Conservation (phyloP, 2,888 invertebrate species). For the Idaea straminata region DNA sequence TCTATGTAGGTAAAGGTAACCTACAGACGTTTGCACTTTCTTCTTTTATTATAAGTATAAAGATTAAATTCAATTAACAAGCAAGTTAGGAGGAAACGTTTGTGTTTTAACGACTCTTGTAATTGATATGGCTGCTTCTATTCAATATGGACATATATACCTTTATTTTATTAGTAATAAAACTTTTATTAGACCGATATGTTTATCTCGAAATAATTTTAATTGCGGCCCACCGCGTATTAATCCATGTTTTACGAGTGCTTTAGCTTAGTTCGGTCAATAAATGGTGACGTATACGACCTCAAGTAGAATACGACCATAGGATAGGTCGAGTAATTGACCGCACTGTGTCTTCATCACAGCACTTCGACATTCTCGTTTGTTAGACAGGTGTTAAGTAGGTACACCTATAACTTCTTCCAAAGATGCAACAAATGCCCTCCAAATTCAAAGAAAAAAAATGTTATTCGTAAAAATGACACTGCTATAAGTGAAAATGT, state of each 20-base stretch:
- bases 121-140: slow-evolving; percentile 31
- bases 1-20: no score
- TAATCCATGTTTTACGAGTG: slow-evolving; percentile 55
- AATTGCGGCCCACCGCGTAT: slow-evolving; percentile 68
- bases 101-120: slow-evolving; percentile 17
- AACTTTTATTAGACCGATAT: slow-evolving; percentile 38
- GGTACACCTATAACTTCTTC: not conserved
- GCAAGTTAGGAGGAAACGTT: not conserved
- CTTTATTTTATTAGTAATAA: slow-evolving; percentile 29
- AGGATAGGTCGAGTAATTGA: not conserved
- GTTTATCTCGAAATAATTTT: slow-evolving; percentile 63
- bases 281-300: slow-evolving; percentile 27
- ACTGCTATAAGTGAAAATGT: no score
- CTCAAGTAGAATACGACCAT: slow-evolving; percentile 10
- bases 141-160: slow-evolving; percentile 19
- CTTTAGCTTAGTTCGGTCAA: slow-evolving; percentile 44
- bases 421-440: no score
- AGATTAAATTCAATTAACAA: slow-evolving; percentile 6
- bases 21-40: not conserved
- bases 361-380: not conserved
- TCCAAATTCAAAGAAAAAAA: no score
- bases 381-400: not conserved
- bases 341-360: not conserved
- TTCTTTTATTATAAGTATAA: not conserved
- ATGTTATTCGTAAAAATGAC: no score